These are phyloP conservation scores for Mungos mungo DNA, from an alignment of 2,113 vertebrate species.

Conservation along the genomic window DNA sequence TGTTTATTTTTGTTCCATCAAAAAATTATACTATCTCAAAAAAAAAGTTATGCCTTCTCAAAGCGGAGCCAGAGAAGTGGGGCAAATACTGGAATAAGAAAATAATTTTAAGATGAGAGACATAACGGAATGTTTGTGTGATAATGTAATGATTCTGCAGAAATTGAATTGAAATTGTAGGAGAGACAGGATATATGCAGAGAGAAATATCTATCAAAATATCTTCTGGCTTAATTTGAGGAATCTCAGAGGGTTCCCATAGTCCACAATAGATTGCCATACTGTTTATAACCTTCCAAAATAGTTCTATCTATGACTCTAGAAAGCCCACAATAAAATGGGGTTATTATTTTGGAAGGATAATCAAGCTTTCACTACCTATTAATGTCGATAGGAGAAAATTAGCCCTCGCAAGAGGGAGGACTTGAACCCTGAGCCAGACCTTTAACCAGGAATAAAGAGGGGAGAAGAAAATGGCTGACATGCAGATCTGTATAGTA, in stretches of 20 bases:
- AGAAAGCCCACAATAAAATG: not conserved
- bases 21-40: not conserved
- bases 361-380: not conserved
- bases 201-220: not conserved
- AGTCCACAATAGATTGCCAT: not conserved
- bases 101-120: not conserved
- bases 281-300: not conserved
- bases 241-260: not conserved
- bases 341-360: not conserved
- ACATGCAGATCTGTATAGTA: not conserved
- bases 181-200: not conserved
- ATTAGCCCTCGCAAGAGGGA: not conserved
- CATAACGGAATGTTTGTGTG: not conserved
- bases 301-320: not conserved
- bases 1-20: conserved; percentile 14
- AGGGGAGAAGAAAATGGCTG: not conserved
- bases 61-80: not conserved
- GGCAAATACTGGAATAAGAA: not conserved
- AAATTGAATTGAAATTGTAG: not conserved
- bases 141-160: not conserved
- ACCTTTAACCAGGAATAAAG: not conserved
- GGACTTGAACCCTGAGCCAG: conserved; percentile 1
- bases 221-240: not conserved
- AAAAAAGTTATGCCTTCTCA: not conserved
- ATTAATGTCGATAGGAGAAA: not conserved